Percentiles rank a stretch among this genome's conserved stretches.
phyloP scores from a whole-genome alignment of 2,113 vertebrate genomes.

The Coracopsis vasa region DNA sequence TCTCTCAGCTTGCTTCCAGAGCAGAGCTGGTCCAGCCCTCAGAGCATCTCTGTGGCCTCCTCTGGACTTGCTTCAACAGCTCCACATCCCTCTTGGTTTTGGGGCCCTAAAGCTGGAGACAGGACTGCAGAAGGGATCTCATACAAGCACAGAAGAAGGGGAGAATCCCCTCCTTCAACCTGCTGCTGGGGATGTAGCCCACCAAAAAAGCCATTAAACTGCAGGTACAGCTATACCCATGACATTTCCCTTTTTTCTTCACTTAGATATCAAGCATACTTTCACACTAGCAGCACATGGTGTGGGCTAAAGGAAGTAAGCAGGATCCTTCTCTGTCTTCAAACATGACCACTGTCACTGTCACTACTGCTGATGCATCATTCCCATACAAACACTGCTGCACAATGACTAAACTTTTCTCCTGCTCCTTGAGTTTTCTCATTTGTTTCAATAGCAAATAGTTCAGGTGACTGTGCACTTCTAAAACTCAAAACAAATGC shows the following conservation, averaged over 20 bases:
- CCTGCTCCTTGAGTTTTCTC: background rate
- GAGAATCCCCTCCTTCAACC: background rate
- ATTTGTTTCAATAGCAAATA: background rate
- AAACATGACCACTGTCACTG: background rate
- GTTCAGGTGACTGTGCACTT: background rate
- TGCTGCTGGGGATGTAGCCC: background rate
- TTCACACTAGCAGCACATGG: background rate
- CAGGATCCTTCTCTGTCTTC: background rate
- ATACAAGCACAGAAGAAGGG: background rate
- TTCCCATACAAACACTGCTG: background rate
- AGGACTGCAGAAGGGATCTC: background rate
- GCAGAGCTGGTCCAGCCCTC: background rate
- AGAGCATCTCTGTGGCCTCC: background rate
- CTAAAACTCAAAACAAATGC: background rate
- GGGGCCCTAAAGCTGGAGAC: background rate
- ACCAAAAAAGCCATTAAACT: background rate
- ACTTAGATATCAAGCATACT: background rate
- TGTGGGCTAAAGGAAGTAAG: background rate
- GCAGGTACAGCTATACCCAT: background rate
- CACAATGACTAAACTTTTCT: background rate
- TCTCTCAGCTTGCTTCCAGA: background rate
- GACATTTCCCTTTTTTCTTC: background rate
- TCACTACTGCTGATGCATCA: background rate
- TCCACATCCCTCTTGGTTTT: background rate
- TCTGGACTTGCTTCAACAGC: background rate